phyloP scores from a whole-genome alignment of 2,888 invertebrate genomes.

The Sinhomidia bicolor region DNA sequence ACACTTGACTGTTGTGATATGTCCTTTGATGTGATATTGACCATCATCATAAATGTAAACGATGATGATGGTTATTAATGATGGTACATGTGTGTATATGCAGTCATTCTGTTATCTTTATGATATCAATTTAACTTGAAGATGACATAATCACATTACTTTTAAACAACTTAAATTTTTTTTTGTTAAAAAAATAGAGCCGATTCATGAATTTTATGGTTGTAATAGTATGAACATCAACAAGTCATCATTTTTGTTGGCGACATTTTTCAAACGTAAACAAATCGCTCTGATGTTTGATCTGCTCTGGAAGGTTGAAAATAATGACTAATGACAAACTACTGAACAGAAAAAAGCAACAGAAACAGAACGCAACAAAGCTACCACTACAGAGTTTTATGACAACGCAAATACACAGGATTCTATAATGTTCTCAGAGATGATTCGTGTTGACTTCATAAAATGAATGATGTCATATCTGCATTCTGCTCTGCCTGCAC shows the following conservation, averaged over 20 bases:
- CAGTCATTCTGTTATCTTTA: background rate
- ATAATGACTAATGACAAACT: background rate
- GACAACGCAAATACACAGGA: too few relatives aligned
- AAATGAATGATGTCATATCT: too few relatives aligned
- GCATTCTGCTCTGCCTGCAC: too few relatives aligned
- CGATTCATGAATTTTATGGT: background rate
- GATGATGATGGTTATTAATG: background rate
- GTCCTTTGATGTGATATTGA: too few relatives aligned
- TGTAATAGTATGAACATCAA: background rate
- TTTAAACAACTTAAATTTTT: background rate
- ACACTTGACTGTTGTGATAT: too few relatives aligned
- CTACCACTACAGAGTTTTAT: too few relatives aligned
- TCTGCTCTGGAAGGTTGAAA: background rate
- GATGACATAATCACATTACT: conserved; percentile 21
- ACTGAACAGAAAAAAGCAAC: too few relatives aligned
- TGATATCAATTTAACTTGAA: background rate
- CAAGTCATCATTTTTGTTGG: background rate
- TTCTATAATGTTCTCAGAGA: too few relatives aligned
- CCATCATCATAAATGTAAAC: too few relatives aligned
- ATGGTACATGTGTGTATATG: background rate
- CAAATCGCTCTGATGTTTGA: background rate
- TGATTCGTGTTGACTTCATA: too few relatives aligned
- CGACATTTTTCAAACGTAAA: too few relatives aligned
- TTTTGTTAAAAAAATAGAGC: background rate
- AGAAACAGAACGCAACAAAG: too few relatives aligned